phyloP scores from a whole-genome alignment of 2,797 vertebrate species.

The Dendrocincla tyrannina region DNA sequence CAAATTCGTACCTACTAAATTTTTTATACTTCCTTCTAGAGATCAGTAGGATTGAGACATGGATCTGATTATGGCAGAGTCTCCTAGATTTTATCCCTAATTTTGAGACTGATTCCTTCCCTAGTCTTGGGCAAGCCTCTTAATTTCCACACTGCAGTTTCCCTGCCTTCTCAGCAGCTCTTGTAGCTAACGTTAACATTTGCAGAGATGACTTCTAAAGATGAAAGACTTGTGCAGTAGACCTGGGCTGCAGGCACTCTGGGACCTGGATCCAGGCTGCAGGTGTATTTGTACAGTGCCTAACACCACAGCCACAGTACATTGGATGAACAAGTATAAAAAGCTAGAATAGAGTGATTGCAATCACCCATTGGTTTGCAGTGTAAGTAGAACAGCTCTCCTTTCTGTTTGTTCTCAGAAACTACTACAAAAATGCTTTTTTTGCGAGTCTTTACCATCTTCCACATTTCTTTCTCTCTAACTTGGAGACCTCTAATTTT shows the following conservation, averaged over 20 bases:
- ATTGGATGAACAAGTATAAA: constrained; percentile 1
- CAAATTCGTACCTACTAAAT: background rate
- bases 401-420: background rate
- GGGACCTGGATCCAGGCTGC: background rate
- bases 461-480: background rate
- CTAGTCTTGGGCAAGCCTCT: background rate
- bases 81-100: background rate
- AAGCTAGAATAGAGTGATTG: background rate
- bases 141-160: background rate
- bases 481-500: background rate
- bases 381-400: background rate
- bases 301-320: background rate
- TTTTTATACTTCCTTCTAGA: background rate
- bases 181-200: background rate
- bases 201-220: background rate
- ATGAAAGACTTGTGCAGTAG: background rate
- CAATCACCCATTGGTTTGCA: background rate
- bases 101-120: background rate
- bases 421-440: background rate
- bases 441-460: background rate
- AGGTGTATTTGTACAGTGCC: constrained; percentile 43
- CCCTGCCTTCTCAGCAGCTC: background rate
- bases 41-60: background rate
- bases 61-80: background rate
- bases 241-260: background rate